Conservation (phyloP, 2,113 vertebrate species). For the Gasterosteus nipponicus region DNA sequence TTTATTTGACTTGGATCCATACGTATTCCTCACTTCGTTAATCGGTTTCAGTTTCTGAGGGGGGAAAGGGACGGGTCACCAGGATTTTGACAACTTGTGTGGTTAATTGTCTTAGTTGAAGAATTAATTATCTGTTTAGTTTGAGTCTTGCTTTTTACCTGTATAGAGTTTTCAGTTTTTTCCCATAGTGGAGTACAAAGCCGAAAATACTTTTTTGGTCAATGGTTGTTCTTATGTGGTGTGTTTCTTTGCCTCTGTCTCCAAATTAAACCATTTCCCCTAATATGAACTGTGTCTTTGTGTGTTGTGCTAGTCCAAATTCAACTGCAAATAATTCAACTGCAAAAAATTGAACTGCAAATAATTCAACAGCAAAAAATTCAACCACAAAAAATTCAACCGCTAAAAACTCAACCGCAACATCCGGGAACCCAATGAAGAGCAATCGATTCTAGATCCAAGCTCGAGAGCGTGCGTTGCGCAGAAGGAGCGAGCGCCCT, state of each 20-base stretch:
- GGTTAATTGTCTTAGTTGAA: conserved; percentile 98
- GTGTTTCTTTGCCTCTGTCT: conserved; percentile 99
- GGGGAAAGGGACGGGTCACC: conserved; percentile 72
- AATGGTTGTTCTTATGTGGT: conserved; percentile 99
- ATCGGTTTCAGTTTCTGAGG: conserved; percentile 56
- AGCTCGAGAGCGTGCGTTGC: no score
- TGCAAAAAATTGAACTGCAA: no score
- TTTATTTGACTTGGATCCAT: conserved; percentile 85
- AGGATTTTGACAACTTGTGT: conserved; percentile 93
- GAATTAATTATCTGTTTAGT: conserved; percentile 82
- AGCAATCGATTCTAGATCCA: no score
- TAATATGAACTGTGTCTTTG: conserved; percentile 95
- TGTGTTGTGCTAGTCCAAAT: conserved; percentile 81
- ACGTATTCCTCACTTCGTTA: conserved; percentile 66
- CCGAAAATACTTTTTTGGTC: conserved; percentile 97
- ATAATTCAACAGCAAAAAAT: no score
- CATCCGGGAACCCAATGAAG: no score
- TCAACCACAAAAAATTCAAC: no score
- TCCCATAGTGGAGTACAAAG: conserved; percentile 94
- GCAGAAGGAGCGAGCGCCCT: no score
- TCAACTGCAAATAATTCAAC: no score
- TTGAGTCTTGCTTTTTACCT: conserved; percentile 97
- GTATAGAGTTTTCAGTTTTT: conserved; percentile 92
- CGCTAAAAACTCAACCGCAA: no score
- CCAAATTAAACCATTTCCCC: conserved; percentile 99